Base-by-base conservation (phyloP, 2,888 invertebrate species). In the Sarcophaga variegata region DNA sequence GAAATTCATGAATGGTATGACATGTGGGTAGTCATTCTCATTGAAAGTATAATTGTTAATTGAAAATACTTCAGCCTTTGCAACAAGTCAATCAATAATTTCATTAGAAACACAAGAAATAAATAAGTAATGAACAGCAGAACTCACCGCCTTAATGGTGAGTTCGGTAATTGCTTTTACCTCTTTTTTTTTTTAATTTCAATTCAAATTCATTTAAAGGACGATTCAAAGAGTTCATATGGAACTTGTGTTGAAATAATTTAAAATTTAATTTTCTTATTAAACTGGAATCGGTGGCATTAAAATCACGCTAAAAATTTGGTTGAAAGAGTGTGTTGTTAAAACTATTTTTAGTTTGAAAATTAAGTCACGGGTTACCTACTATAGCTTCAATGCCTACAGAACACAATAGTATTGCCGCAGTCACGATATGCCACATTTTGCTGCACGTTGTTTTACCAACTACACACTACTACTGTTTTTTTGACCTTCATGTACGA, bases 161-260 rank as follows among this genome's bases (percentile, higher is more conserved):
- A 70, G 88, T n/a, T 76, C 3, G 90, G 89, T 0, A 91, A 81
- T 88, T 89, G 70, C 88, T 88, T 1, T 12, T 22, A n/a, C n/a
- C n/a, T n/a, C n/a, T n/a, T n/a, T n/a, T n/a, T n/a, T n/a, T n/a
- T n/a, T n/a, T n/a, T n/a, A n/a, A n/a, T n/a, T n/a, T 25, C 0
- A 90, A 63, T 10, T 83, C 47, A 20, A 88, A 87, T 0, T 85
- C 4, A 0, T 10, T 63, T 1, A 88, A n/a, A 10, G 54, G 77
- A 25, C 76, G 66, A 20, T 70, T 79, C 5, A 59, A 2, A 12
- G 45, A 8, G 17, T 59, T n/a, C n/a, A n/a, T n/a, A n/a, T n/a
- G n/a, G n/a, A 0, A 45, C 22, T 22, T 70, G 47, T 77, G 54
- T 2, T 25, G 12, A 5, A 22, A 5, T 3, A 76, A 1, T 12